Base-by-base conservation (phyloP, 2,113 vertebrate genomes). In the Etheostoma cragini region DNA sequence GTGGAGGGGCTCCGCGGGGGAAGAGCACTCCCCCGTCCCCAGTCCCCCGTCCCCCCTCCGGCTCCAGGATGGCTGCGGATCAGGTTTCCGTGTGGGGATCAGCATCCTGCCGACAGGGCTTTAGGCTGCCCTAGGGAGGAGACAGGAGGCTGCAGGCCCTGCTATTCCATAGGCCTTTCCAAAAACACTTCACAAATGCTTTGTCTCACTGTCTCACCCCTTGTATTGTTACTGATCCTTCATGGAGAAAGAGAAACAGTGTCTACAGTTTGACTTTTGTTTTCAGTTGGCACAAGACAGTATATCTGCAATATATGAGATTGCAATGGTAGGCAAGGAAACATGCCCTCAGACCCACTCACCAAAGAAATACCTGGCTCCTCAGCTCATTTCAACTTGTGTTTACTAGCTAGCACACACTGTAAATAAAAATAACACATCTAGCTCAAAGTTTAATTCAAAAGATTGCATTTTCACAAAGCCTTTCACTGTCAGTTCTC, bases 21-120 rank as follows among this genome's bases (percentile, higher is more conserved):
- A 81, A 78, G 84, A 71, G 42, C 49, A 21, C 80, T 72, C 81
- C 76, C 83, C 85, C 80, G 62, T 74, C 72, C 76, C 83, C 85
- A 78, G 62, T 74, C 72, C 87, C 82, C 84, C 79, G 60, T 78
- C 73, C 86, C 61, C 89, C 89, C 89, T 76, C 88, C 80, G 94
- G 94, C 94, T 95, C 94, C 94, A 92, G 94, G 82, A 93, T 91
- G 94, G 93, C 95, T 95, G 93, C 74, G 83, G 94, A 95, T 96
- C 94, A 89, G 91, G 93, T 95, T 96, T 95, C 94, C 83, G 85
- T 92, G 92, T 86, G 89, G 93, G 92, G 93, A 94, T 92, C 91
- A 89, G 91, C 94, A 93, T 94, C 93, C 92, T 95, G 91, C 93
- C 89, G 92, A 93, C 92, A 93, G 89, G 92, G 89, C 91, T 93